phyloP scores from a whole-genome alignment of 2,797 vertebrate species.

The Smutsia gigantea region DNA sequence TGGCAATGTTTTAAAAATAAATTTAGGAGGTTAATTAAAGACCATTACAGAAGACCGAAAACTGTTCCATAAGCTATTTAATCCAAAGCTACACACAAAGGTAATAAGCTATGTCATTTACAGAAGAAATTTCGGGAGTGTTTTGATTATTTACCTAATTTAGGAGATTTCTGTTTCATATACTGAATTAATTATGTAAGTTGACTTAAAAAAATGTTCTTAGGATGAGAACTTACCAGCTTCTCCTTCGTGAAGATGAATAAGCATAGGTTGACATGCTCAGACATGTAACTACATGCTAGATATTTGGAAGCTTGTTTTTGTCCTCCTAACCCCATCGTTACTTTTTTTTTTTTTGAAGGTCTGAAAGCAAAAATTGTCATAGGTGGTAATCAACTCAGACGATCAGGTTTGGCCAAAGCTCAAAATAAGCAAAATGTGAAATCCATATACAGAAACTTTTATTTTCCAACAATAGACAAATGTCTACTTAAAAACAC shows the following conservation, averaged over 20 bases:
- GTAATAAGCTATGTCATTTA: not conserved
- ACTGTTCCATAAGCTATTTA: not conserved
- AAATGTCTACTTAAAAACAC: not conserved
- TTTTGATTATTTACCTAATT: conserved; percentile 48
- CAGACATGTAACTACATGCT: conserved; percentile 75
- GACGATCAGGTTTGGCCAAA: not conserved
- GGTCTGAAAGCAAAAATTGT: conserved; percentile 77
- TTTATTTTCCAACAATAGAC: not conserved
- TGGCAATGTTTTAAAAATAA: conserved; percentile 52
- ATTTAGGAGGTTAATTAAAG: conserved; percentile 55
- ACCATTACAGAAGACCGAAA: not conserved
- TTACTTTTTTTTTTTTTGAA: conserved; percentile 74
- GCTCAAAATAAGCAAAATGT: conserved; percentile 14
- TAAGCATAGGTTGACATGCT: conserved; percentile 71
- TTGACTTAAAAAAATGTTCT: conserved; percentile 42
- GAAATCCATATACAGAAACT: not conserved
- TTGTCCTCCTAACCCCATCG: conserved; percentile 77
- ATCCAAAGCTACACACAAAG: not conserved
- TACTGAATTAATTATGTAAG: conserved; percentile 11
- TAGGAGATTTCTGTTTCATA: conserved; percentile 43
- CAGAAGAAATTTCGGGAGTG: conserved; percentile 29
- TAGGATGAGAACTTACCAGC: conserved; percentile 57
- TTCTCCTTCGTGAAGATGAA: conserved; percentile 62
- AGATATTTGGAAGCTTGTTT: conserved; percentile 77
- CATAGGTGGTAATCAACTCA: conserved; percentile 76